phyloP scores from a whole-genome alignment of 1,140 invertebrate species.

The Neodiprion lecontei region DNA sequence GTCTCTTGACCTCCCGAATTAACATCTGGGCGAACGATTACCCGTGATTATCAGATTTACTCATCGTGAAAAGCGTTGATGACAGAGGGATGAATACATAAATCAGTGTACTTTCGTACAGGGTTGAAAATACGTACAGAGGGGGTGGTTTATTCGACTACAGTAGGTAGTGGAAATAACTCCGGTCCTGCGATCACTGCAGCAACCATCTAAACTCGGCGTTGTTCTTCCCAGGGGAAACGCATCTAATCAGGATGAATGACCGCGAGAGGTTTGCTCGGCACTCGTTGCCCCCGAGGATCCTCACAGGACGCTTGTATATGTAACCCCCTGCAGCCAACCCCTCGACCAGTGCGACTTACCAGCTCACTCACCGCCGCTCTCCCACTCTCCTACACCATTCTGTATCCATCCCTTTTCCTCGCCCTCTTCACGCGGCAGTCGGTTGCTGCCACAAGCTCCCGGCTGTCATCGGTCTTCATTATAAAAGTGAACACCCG shows the following conservation, averaged over 20 bases:
- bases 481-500: slow-evolving; percentile 46
- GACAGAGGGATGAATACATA: background rate
- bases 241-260: slow-evolving; percentile 54
- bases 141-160: slow-evolving; percentile 20
- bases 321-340: background rate
- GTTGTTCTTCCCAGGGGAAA: slow-evolving; percentile 43
- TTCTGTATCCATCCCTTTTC: slow-evolving; percentile 36
- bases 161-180: slow-evolving; percentile 31
- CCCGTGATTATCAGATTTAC: no score
- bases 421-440: slow-evolving; percentile 10
- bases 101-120: background rate
- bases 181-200: slow-evolving; percentile 31
- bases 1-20: no score
- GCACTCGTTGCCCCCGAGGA: background rate
- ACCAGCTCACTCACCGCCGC: slow-evolving; percentile 27
- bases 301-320: background rate
- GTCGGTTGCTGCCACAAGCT: background rate
- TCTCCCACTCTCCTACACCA: slow-evolving; percentile 30
- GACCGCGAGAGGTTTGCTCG: slow-evolving; percentile 18
- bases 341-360: slow-evolving; percentile 26
- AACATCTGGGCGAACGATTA: no score
- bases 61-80: no score
- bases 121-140: background rate
- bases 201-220: slow-evolving; percentile 9
- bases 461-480: slow-evolving; percentile 49